Evolutionary conservation across 53 echinoderm and acorn worm genomes (phyloP).

Genomic region (Apostichopus leukothele): DNA sequence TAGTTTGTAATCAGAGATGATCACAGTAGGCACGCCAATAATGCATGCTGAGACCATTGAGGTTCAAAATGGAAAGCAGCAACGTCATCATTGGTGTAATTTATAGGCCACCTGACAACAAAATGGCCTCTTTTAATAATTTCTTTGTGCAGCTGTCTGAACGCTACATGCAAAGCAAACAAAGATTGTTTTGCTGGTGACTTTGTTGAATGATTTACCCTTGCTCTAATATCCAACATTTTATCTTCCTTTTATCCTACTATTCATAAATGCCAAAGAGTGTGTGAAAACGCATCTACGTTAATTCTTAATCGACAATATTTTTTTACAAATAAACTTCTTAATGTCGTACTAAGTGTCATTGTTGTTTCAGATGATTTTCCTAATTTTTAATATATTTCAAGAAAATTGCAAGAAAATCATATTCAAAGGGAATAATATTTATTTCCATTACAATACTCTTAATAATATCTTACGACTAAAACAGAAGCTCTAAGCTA

Average conservation of each 20-base stretch:
- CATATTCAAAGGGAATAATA: neutral
- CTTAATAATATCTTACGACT: neutral
- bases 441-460: neutral
- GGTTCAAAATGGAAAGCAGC: slow-evolving; percentile 12
- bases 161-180: neutral
- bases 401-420: neutral
- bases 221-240: neutral
- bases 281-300: neutral
- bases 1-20: slow-evolving; percentile 17
- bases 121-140: too few relatives aligned
- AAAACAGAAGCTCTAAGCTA: too few relatives aligned
- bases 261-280: neutral
- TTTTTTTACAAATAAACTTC: neutral
- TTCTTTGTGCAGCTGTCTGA: too few relatives aligned
- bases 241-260: neutral
- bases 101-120: slow-evolving; percentile 1
- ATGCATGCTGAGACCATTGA: slow-evolving; percentile 25
- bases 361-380: slow-evolving; percentile 19
- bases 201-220: slow-evolving; percentile 11
- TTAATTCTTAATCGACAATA: neutral
- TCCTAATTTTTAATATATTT: slow-evolving; percentile 1
- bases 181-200: slow-evolving; percentile 1
- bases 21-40: neutral
- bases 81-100: slow-evolving; percentile 5
- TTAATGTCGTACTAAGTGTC: neutral